Percentiles rank a stretch among this genome's conserved stretches.
phyloP scores from a whole-genome alignment of 2,888 invertebrate genomes.

The Eupithecia pulchellata region DNA sequence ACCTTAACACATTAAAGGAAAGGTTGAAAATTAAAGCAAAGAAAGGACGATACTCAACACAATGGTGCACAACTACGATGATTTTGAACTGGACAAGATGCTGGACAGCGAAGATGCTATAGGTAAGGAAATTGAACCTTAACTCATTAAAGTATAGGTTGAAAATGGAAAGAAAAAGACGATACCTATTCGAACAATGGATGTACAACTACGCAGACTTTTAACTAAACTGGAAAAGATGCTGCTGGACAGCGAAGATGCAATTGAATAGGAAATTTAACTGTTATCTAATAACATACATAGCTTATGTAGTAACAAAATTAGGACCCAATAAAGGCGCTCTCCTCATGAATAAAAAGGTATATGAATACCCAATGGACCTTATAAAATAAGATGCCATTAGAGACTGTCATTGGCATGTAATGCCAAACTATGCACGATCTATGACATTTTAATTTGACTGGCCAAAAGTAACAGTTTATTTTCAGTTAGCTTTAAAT shows the following conservation, averaged over 20 bases:
- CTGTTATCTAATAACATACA: no score
- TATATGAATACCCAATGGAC: no score
- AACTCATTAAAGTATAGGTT: not conserved
- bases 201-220: constrained; percentile 92
- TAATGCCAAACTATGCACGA: no score
- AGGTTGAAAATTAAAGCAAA: constrained; percentile 87
- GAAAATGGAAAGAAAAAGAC: constrained; percentile 89
- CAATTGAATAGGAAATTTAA: constrained; percentile 53
- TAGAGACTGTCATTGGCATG: no score
- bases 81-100: constrained; percentile 90
- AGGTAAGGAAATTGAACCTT: constrained; percentile 79
- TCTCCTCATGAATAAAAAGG: no score
- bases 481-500: not conserved
- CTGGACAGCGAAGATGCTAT: constrained; percentile 92
- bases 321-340: no score
- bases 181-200: constrained; percentile 92
- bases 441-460: no score
- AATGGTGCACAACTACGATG: constrained; percentile 92
- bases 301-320: no score
- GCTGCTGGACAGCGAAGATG: constrained; percentile 91
- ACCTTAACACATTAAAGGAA: not conserved
- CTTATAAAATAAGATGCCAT: no score
- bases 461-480: no score
- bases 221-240: constrained; percentile 90
- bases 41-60: constrained; percentile 92